A percentile compares a stretch with the other conserved stretches of the same genome.
Conservation (phyloP, 2,888 invertebrate species). For the Drosophila kuntzei region DNA sequence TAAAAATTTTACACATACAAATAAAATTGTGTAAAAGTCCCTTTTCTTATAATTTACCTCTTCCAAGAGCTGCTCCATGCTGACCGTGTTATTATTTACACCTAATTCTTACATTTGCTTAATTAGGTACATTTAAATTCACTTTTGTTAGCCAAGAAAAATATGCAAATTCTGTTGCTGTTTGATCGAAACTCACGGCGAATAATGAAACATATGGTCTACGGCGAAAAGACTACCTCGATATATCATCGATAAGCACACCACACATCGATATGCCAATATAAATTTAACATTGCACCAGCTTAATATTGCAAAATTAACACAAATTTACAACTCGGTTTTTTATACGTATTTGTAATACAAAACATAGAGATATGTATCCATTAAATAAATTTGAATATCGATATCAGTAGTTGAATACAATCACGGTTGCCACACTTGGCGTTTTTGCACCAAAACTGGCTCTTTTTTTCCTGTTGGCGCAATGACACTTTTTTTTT, state of each 20-base stretch:
- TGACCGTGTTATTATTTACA: constrained; percentile 4
- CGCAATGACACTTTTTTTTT: no score
- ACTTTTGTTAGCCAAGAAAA: constrained; percentile 26
- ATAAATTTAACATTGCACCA: no score
- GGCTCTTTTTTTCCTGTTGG: no score
- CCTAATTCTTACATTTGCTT: neutral
- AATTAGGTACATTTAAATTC: constrained; percentile 32
- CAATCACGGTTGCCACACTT: no score
- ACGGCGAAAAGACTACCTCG: constrained; percentile 21
- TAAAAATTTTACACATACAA: neutral
- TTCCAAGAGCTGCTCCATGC: constrained; percentile 44
- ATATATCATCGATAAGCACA: neutral
- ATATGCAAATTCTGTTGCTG: constrained; percentile 56
- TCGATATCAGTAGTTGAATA: no score
- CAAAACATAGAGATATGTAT: no score
- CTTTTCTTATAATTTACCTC: constrained; percentile 42
- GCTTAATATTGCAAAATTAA: no score
- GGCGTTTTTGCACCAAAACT: no score
- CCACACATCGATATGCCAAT: no score
- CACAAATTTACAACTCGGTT: no score
- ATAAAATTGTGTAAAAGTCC: neutral
- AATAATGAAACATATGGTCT: constrained; percentile 38
- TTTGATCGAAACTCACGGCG: constrained; percentile 53
- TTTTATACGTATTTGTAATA: no score
- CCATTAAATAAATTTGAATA: no score